Conservation (phyloP, 2,888 invertebrate species). For the Alviniconcha strummeri region DNA sequence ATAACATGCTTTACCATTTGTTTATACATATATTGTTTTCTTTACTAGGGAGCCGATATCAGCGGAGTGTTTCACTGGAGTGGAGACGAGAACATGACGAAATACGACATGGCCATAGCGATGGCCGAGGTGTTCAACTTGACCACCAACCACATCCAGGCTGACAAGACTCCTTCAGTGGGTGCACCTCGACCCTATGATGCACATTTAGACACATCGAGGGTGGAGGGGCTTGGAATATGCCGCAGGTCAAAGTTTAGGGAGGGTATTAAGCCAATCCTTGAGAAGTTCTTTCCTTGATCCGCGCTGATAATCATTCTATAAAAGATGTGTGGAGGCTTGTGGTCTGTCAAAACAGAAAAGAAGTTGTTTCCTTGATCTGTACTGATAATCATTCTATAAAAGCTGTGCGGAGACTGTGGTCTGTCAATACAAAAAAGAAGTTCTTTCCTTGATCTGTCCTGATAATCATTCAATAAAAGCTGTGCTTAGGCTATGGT, state of each 20-base stretch:
- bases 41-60: conserved; percentile 58
- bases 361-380: too few relatives aligned
- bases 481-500: too few relatives aligned
- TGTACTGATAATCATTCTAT: too few relatives aligned
- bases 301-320: neutral
- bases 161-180: conserved; percentile 64
- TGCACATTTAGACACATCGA: conserved; percentile 68
- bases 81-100: conserved; percentile 75
- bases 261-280: conserved; percentile 65
- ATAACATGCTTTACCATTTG: too few relatives aligned
- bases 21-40: too few relatives aligned
- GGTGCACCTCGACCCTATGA: conserved; percentile 73
- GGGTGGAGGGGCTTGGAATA: conserved; percentile 70
- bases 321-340: too few relatives aligned
- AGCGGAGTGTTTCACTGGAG: conserved; percentile 76
- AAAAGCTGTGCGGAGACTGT: too few relatives aligned
- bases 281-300: conserved; percentile 39
- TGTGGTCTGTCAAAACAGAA: too few relatives aligned
- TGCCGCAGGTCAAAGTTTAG: conserved; percentile 71
- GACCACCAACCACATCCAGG: conserved; percentile 70
- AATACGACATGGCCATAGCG: conserved; percentile 75
- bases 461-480: too few relatives aligned
- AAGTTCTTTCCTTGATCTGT: too few relatives aligned
- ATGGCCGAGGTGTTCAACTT: conserved; percentile 74
- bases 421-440: too few relatives aligned